Evolutionary conservation across 2,888 invertebrate species (phyloP).

Genomic region (Emesis furor): DNA sequence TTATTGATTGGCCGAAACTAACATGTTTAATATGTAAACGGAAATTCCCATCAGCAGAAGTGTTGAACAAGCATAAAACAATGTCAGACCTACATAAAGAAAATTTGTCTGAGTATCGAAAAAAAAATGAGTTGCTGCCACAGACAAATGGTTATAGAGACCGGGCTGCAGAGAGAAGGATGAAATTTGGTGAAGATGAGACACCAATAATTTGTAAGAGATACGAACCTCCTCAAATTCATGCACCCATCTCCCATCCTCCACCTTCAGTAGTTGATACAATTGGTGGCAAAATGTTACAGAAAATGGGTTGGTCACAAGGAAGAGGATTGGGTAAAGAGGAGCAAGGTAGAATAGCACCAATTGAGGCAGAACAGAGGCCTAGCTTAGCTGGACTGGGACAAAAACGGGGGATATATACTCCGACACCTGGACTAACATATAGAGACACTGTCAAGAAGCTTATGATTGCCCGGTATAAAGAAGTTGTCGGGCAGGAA

Average conservation of each 20-base stretch:
- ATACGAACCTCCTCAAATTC: conserved; percentile 84
- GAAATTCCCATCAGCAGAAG: conserved; percentile 97
- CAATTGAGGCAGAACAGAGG: conserved; percentile 96
- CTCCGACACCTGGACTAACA: conserved; percentile 96
- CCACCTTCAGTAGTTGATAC: conserved; percentile 96
- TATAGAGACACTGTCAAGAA: conserved; percentile 98
- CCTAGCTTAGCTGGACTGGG: conserved; percentile 97
- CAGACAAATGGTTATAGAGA: conserved; percentile 95
- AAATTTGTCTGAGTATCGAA: conserved; percentile 93
- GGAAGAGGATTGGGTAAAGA: conserved; percentile 98
- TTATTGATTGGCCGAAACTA: conserved; percentile 97
- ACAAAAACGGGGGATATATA: conserved; percentile 95
- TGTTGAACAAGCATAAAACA: conserved; percentile 97
- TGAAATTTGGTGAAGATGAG: conserved; percentile 98
- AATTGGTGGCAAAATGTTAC: conserved; percentile 98
- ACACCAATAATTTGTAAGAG: conserved; percentile 90
- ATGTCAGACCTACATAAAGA: conserved; percentile 98
- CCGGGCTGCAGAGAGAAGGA: conserved; percentile 98
- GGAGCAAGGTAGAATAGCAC: conserved; percentile 98
- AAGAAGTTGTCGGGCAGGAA: conserved; percentile 95
- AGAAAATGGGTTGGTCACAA: conserved; percentile 99
- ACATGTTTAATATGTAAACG: conserved; percentile 99
- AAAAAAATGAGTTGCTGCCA: conserved; percentile 83
- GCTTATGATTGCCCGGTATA: conserved; percentile 97
- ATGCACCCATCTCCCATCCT: conserved; percentile 88